Percentiles rank a stretch among this genome's conserved stretches.
These are phyloP conservation scores for Odontophorus gujanensis DNA, from an alignment of 2,113 vertebrate genomes.

Conservation along the genomic window DNA sequence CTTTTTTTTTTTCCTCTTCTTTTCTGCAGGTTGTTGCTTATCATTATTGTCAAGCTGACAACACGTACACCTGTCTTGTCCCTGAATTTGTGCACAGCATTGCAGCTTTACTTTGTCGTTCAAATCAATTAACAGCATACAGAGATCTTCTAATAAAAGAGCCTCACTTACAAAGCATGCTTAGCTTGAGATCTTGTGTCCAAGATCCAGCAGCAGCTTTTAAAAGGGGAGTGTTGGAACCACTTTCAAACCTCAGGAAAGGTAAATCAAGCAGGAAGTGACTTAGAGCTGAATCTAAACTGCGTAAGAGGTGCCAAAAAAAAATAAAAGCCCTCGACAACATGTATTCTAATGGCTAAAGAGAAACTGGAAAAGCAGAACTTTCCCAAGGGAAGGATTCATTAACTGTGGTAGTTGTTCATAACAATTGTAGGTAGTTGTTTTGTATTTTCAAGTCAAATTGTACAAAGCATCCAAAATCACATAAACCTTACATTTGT, in stretches of 20 bases:
- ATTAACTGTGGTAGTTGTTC: neutral
- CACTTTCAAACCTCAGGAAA: constrained; percentile 85
- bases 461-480: neutral
- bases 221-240: constrained; percentile 91
- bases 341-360: neutral
- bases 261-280: constrained; percentile 75
- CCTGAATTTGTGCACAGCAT: constrained; percentile 97
- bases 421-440: neutral
- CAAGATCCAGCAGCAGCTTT: constrained; percentile 94
- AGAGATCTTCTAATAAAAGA: constrained; percentile 91
- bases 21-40: constrained; percentile 91
- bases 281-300: neutral
- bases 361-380: neutral
- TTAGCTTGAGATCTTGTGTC: constrained; percentile 94
- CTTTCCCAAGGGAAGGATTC: neutral
- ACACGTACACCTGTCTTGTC: constrained; percentile 96
- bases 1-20: neutral
- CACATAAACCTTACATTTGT: neutral
- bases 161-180: constrained; percentile 92
- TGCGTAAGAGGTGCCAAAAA: neutral
- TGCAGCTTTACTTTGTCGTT: constrained; percentile 91
- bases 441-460: neutral
- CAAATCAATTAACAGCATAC: constrained; percentile 86
- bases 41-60: constrained; percentile 98
- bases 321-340: neutral